Evolutionary conservation across 1,140 invertebrate species (phyloP), one percentile per base, ranked within the genome.

Genomic region (Pseudomyrmex dendroicus): DNA sequence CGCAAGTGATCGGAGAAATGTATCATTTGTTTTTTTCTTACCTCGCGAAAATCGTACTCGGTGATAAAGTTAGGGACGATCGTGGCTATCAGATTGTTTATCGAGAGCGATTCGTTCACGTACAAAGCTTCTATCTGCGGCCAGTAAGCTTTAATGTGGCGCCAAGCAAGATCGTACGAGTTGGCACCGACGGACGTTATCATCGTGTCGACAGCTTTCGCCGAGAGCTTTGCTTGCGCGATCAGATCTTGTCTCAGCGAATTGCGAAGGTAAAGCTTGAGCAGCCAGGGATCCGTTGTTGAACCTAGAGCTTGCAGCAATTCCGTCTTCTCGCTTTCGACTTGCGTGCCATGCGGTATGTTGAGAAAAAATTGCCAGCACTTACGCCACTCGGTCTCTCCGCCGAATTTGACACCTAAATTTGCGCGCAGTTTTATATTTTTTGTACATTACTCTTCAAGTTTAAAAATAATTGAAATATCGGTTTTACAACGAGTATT

Each of bases 111-210:
- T 5, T 96, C 96, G 84, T 96, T 96, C 5, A 96, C 96, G 90
- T 97, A 96, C 63, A 96, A 92, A 0, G 94, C 92, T 68, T 96
- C 95, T 82, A 98, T 94, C 62, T 95, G 93, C 1, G 95, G 92
- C 97, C 97, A 98, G 78, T 97, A 96, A 1, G 96, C 95, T 89
- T 96, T 95, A 1, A 98, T 91, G 93, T 97, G 97, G 85, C 97
- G 94, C 97, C 97, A 98, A 2, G 97, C 96, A 10, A 97, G 92
- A 7, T 96, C 97, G 84, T 97, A 95, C 1, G 96, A 95, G 93
- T 97, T 97, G n/a, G 95, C 94, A 7, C 96, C 95, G 0, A 98
- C 96, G 8, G 96, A 95, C 7, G 95, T 94, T 35, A 98, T 94
- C 0, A 97, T 96, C 1, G 95, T 94, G 78, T 96, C 95, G 1